phyloP scores from a whole-genome alignment of 2,888 invertebrate genomes.

The Chirona hameri region DNA sequence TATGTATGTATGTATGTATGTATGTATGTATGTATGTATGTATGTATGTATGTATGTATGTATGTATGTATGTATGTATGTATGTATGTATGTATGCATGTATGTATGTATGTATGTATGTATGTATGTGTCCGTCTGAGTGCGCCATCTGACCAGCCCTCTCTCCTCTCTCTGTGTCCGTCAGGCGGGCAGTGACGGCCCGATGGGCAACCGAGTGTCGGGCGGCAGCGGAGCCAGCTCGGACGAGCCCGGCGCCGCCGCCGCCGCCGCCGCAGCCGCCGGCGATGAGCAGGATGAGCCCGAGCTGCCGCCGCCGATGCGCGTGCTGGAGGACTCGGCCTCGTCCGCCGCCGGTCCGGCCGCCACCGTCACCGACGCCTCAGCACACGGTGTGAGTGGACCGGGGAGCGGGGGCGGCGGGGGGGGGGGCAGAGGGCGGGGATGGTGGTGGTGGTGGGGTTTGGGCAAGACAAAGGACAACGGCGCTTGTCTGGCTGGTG shows the following conservation, averaged over 20 bases:
- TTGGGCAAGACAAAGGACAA: neutral
- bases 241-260: neutral
- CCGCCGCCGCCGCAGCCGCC: conserved; percentile 32
- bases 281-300: conserved; percentile 65
- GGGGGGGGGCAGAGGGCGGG: neutral
- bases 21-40: no score
- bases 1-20: no score
- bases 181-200: conserved; percentile 53
- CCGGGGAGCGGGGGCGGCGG: no score
- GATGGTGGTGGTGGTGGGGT: neutral
- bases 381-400: neutral
- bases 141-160: no score
- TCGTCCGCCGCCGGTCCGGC: conserved; percentile 22
- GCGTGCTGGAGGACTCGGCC: conserved; percentile 66
- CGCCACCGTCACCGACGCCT: neutral
- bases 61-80: no score
- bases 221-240: neutral
- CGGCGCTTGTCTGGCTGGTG: neutral
- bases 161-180: conserved; percentile 46
- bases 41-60: no score
- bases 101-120: neutral
- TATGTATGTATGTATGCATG: no score
- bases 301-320: conserved; percentile 93
- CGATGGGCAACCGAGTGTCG: conserved; percentile 5
- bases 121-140: neutral